Percentiles rank a stretch among this genome's conserved stretches.
phyloP scores from a whole-genome alignment of 1,140 invertebrate species.

The Oppia nitens region DNA sequence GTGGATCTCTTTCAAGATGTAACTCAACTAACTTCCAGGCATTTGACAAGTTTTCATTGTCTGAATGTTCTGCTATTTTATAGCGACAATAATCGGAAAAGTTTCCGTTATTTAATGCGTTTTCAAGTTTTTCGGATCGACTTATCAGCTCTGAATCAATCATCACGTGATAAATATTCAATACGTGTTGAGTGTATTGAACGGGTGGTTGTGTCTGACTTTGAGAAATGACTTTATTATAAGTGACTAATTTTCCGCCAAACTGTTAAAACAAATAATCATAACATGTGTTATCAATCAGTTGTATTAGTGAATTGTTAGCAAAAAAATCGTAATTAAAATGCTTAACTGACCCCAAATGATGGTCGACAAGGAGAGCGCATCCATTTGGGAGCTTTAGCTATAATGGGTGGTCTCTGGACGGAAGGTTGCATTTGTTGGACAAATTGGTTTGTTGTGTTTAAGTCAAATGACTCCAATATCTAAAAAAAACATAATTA shows the following conservation, averaged over 20 bases:
- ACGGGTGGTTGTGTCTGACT: not conserved
- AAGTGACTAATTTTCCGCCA: not conserved
- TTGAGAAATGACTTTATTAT: not conserved
- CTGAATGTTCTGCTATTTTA: not conserved
- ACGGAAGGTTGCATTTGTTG: not conserved
- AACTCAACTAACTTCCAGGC: not conserved
- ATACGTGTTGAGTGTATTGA: not conserved
- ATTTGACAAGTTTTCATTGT: not conserved
- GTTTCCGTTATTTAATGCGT: not conserved
- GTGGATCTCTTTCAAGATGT: not conserved
- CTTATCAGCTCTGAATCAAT: not conserved
- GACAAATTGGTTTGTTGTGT: not conserved
- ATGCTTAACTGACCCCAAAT: not conserved
- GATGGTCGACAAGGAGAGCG: not conserved
- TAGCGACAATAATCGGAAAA: not conserved
- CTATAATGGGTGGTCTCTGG: not conserved
- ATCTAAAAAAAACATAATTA: not conserved
- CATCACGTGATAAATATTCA: not conserved
- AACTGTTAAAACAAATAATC: too few relatives aligned
- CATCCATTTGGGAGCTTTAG: not conserved
- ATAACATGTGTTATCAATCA: too few relatives aligned
- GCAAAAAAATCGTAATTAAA: too few relatives aligned
- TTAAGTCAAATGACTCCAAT: not conserved
- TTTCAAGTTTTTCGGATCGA: not conserved
- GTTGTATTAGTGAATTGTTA: too few relatives aligned